Conservation (phyloP, 2,113 vertebrate species). For the Cyprinodon variegatus region DNA sequence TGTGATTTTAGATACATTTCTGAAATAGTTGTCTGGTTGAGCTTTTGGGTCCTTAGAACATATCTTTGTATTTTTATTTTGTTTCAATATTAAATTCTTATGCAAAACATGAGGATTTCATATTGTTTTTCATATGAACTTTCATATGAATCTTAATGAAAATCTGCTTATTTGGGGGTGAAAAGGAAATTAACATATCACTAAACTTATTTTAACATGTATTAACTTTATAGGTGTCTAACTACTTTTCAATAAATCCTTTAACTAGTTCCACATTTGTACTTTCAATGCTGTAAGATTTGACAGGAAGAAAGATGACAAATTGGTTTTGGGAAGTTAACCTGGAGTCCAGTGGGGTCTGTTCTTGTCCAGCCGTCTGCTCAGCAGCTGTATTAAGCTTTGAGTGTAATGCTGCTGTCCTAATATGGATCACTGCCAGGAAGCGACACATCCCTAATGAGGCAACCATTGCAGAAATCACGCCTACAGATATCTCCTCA, state of each 20-base stretch:
- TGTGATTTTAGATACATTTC: no score
- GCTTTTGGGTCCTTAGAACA: no score
- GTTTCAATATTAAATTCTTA: no score
- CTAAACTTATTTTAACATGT: not conserved
- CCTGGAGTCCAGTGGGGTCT: not conserved
- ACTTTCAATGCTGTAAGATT: constrained; percentile 3
- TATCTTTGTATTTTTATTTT: no score
- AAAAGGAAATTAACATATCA: not conserved
- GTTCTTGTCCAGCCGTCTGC: constrained; percentile 18
- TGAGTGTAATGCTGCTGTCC: constrained; percentile 23
- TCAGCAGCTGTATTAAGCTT: constrained; percentile 16
- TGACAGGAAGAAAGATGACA: constrained; percentile 9
- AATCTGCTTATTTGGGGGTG: not conserved
- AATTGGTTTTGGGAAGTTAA: not conserved
- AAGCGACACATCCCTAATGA: constrained; percentile 34
- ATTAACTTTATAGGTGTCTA: not conserved
- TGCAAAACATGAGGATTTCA: not conserved
- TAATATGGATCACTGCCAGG: constrained; percentile 47
- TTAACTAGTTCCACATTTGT: not conserved
- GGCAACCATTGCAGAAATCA: constrained; percentile 26
- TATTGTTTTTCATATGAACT: not conserved
- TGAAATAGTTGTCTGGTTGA: no score
- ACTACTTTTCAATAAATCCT: not conserved
- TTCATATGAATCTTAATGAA: not conserved
- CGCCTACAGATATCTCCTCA: constrained; percentile 21